These are phyloP conservation scores for Liolophura sinensis DNA, from an alignment of 1,140 invertebrate species.

Conservation along the genomic window DNA sequence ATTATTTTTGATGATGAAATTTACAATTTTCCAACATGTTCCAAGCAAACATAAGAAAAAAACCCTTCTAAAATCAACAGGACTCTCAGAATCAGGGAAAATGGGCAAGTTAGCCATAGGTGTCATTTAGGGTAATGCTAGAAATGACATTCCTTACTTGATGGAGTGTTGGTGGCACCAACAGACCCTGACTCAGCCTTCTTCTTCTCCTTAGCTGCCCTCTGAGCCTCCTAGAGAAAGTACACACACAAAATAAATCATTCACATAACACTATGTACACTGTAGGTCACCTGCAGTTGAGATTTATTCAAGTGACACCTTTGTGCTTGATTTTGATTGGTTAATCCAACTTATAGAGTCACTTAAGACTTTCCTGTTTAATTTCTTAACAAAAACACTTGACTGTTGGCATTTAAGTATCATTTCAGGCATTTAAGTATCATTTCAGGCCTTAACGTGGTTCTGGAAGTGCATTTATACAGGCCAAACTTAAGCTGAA, in stretches of 20 bases:
- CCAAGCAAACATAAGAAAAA: background rate
- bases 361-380: background rate
- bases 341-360: no score
- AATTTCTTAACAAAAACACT: background rate
- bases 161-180: background rate
- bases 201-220: constrained; percentile 35
- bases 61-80: background rate
- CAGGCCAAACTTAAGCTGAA: no score
- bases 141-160: constrained; percentile 9
- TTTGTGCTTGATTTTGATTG: background rate
- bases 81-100: background rate
- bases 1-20: no score
- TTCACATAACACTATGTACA: no score
- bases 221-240: constrained; percentile 39
- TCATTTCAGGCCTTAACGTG: no score
- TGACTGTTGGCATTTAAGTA: background rate
- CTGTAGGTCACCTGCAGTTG: background rate
- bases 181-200: constrained; percentile 20
- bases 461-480: no score
- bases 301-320: background rate
- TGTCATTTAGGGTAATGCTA: background rate
- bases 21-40: background rate
- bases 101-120: background rate
- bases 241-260: background rate
- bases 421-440: background rate